These are phyloP conservation scores for Heteropelma amictum DNA, from an alignment of 2,888 invertebrate genomes.

Conservation along the genomic window DNA sequence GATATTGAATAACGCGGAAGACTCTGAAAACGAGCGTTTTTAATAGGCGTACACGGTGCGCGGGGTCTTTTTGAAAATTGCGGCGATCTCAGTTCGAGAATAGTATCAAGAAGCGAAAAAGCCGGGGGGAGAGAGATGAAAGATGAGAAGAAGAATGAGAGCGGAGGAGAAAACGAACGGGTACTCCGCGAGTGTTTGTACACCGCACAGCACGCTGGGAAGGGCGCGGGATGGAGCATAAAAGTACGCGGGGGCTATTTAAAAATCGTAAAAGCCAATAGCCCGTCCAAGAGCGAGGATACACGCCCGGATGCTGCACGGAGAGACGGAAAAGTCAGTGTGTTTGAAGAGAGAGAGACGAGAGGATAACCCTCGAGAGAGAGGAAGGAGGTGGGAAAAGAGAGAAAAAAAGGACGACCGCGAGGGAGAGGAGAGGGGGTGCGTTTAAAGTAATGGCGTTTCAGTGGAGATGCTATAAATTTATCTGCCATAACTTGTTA, in stretches of 20 bases:
- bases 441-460: constrained; percentile 75
- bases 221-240: constrained; percentile 58
- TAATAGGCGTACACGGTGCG: neutral
- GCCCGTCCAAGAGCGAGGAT: constrained; percentile 56
- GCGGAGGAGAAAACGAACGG: neutral
- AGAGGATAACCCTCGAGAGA: constrained; percentile 40
- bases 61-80: constrained; percentile 21
- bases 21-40: constrained; percentile 11
- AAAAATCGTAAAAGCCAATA: constrained; percentile 77
- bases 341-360: neutral
- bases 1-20: constrained; percentile 3
- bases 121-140: neutral
- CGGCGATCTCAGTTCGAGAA: constrained; percentile 17
- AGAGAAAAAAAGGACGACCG: constrained; percentile 18
- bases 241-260: constrained; percentile 69
- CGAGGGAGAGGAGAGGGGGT: constrained; percentile 58
- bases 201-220: constrained; percentile 39
- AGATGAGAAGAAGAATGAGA: neutral
- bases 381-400: constrained; percentile 17
- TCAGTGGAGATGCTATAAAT: constrained; percentile 78
- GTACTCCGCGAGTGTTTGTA: constrained; percentile 22
- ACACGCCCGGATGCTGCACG: constrained; percentile 46
- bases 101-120: neutral
- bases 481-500: constrained; percentile 79
- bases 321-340: constrained; percentile 11